Percentiles rank a stretch among this genome's conserved stretches.
These are phyloP conservation scores for Penaeus monodon DNA, from an alignment of 2,888 invertebrate genomes.

Conservation along the genomic window DNA sequence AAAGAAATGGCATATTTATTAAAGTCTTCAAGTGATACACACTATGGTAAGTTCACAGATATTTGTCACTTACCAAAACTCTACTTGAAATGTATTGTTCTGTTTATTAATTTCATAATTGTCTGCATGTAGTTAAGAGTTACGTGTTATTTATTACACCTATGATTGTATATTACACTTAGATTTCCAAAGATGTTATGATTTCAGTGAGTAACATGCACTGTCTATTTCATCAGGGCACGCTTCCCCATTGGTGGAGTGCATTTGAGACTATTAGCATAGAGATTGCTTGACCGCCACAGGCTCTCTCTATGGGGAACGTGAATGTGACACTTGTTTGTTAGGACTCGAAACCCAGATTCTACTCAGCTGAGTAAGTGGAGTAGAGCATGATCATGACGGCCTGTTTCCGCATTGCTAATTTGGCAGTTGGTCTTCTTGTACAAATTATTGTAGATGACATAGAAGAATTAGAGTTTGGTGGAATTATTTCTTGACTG, in stretches of 20 bases:
- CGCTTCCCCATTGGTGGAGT: conserved; percentile 87
- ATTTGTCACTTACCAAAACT: no score
- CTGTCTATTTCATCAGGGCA: conserved; percentile 72
- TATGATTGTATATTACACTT: no score
- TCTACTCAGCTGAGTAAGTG: conserved; percentile 96
- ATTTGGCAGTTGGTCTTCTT: conserved; percentile 75
- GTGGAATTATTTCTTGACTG: neutral
- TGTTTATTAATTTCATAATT: no score
- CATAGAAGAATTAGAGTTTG: no score
- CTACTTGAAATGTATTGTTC: no score
- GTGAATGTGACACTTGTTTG: conserved; percentile 79
- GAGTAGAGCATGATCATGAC: conserved; percentile 97
- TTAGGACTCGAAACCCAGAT: conserved; percentile 87
- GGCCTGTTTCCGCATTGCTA: conserved; percentile 86
- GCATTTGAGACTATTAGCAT: conserved; percentile 86
- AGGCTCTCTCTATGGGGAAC: conserved; percentile 80
- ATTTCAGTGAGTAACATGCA: no score
- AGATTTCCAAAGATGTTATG: no score
- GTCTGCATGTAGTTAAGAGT: no score
- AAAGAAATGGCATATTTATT: neutral
- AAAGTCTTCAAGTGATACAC: neutral
- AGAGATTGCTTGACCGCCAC: conserved; percentile 87
- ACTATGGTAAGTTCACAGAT: neutral
- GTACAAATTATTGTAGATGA: neutral
- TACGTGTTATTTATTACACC: no score